Evolutionary conservation across 2,888 invertebrate species (phyloP), one percentile per base, ranked within the genome.

Genomic region (Dugesia japonica): DNA sequence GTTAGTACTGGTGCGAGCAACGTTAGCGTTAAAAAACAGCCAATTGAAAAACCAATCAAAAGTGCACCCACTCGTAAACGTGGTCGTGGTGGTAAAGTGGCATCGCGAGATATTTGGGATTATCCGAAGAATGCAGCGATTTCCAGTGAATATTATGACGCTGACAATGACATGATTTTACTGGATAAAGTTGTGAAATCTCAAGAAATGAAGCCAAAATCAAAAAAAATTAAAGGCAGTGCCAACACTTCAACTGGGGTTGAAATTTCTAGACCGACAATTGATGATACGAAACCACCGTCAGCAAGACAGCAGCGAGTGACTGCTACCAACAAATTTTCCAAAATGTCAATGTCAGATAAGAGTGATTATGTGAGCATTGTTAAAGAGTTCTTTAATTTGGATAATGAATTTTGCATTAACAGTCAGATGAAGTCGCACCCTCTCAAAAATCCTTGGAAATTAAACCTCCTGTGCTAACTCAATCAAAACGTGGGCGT

Each of bases 321-420:
- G 23, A 20, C 56, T 4, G 56, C 56, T 1, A 56, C 4, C 17
- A 56, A 56, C n/a, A 56, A 56, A 56, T 56, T 9, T n/a, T 1
- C 23, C 20, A 56, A 56, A 23, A 56, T 56, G 56, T 56, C 56
- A n/a, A 56, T 56, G 56, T 56, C 56, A 56, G 56, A 56, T n/a
- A 56, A 56, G n/a, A 56, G 56, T n/a, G 56, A 56, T 56, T 56
- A 56, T 23, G 56, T 56, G 17, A 13, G n/a, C n/a, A n/a, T n/a
- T n/a, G n/a, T n/a, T n/a, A n/a, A n/a, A n/a, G n/a, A n/a, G n/a
- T n/a, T n/a, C n/a, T n/a, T n/a, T n/a, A n/a, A n/a, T n/a, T n/a
- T n/a, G n/a, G n/a, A n/a, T n/a, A n/a, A n/a, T n/a, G n/a, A n/a
- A n/a, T n/a, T n/a, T n/a, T n/a, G n/a, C 13, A 31, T 31, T 31